Evolutionary conservation across 2,888 invertebrate genomes (phyloP).

Genomic region (Cybosia mesomella): DNA sequence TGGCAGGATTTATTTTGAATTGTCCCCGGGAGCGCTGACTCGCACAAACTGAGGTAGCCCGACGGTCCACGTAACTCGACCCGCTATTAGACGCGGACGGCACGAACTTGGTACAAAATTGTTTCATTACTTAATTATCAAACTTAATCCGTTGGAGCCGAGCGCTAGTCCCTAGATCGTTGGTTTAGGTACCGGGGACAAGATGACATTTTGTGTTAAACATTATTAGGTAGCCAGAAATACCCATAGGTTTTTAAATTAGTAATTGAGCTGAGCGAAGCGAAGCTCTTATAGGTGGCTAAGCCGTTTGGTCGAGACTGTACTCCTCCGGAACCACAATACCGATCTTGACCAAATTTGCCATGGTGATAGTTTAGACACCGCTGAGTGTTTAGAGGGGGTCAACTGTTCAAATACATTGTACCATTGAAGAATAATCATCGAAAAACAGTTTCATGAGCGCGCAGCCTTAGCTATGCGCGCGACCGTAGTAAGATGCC

Average conservation of each 20-base stretch:
- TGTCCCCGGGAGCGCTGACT: neutral
- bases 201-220: slow-evolving; percentile 17
- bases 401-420: too few species aligned
- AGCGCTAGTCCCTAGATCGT: neutral
- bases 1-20: neutral
- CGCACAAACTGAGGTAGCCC: neutral
- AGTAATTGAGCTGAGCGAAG: neutral
- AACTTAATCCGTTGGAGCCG: slow-evolving; percentile 34
- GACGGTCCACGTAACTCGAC: slow-evolving; percentile 24
- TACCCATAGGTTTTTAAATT: neutral
- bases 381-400: too few species aligned
- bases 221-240: slow-evolving; percentile 8
- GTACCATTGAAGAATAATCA: too few species aligned
- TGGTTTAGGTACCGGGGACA: slow-evolving; percentile 5
- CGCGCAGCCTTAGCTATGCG: too few species aligned
- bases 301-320: too few species aligned
- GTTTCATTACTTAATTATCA: slow-evolving; percentile 45
- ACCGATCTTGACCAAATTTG: too few species aligned
- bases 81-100: slow-evolving; percentile 31
- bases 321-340: too few species aligned
- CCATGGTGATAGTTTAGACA: too few species aligned
- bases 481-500: too few species aligned
- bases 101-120: slow-evolving; percentile 35
- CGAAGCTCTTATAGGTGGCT: too few species aligned
- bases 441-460: too few species aligned